Evolutionary conservation across 2,888 invertebrate species (phyloP).

Genomic region (Toxonevra muliebris): DNA sequence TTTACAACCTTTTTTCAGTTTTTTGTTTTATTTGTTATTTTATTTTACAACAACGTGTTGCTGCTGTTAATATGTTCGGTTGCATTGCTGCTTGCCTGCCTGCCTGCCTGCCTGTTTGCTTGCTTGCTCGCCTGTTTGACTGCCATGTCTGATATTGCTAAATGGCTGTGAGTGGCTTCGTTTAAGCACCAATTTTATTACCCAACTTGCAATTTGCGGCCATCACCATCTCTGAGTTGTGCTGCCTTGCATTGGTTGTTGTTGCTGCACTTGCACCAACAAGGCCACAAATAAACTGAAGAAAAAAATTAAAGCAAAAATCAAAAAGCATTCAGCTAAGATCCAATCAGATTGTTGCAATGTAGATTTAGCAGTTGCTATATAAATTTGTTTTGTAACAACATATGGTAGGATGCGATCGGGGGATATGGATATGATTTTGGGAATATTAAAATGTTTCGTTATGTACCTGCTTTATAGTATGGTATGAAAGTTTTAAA

Average conservation of each 20-base stretch:
- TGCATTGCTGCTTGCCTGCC: slow-evolving; percentile 19
- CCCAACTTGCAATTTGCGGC: slow-evolving; percentile 36
- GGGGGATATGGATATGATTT: too few species aligned
- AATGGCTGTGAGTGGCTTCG: slow-evolving; percentile 62
- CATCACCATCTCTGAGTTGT: slow-evolving; percentile 40
- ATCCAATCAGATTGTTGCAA: slow-evolving; percentile 54
- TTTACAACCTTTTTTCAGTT: slow-evolving; percentile 26
- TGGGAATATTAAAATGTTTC: too few species aligned
- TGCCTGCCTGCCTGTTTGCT: slow-evolving; percentile 19
- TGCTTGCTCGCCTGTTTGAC: slow-evolving; percentile 4
- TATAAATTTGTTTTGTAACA: too few species aligned
- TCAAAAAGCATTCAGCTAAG: slow-evolving; percentile 39
- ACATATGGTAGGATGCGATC: too few species aligned
- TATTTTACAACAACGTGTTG: slow-evolving; percentile 18
- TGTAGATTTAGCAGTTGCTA: slow-evolving; percentile 27
- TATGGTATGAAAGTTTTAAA: too few species aligned
- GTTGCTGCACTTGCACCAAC: slow-evolving; percentile 22
- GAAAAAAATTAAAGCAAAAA: slow-evolving; percentile 10
- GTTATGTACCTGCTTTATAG: too few species aligned
- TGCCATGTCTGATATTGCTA: slow-evolving; percentile 53
- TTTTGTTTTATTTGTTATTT: slow-evolving; percentile 9
- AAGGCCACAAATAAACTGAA: slow-evolving; percentile 15
- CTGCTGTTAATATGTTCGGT: slow-evolving; percentile 22
- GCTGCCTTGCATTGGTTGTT: background rate
- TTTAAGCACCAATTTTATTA: slow-evolving; percentile 62